Conservation (phyloP, 2,797 vertebrate genomes). For the Percopsis omiscomaycus region DNA sequence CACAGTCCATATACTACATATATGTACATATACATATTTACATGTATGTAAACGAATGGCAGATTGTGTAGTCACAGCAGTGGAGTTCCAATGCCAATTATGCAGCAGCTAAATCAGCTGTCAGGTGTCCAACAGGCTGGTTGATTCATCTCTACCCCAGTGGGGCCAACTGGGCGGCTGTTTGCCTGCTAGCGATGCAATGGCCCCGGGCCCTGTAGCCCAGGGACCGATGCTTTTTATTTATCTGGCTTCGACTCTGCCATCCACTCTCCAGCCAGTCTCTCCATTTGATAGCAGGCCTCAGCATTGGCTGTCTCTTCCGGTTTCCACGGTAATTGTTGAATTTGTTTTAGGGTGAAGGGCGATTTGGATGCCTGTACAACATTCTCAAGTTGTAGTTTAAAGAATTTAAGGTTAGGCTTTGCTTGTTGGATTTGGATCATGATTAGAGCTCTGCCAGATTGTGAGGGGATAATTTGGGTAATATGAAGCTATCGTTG, state of each 20-base stretch:
- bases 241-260: conserved; percentile 48
- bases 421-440: neutral
- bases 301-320: conserved; percentile 32
- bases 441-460: neutral
- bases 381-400: neutral
- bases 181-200: conserved; percentile 69
- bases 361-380: neutral
- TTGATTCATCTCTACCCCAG: conserved; percentile 57
- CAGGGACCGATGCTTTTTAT: conserved; percentile 60
- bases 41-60: conserved; percentile 45
- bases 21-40: too few species aligned
- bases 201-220: conserved; percentile 57
- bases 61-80: conserved; percentile 49
- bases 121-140: conserved; percentile 62
- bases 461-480: too few species aligned
- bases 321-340: conserved; percentile 22
- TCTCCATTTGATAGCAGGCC: conserved; percentile 33
- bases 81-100: conserved; percentile 56
- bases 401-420: neutral
- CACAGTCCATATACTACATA: neutral
- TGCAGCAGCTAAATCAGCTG: conserved; percentile 63
- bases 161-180: conserved; percentile 58
- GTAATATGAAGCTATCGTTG: too few species aligned
- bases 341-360: conserved; percentile 23
- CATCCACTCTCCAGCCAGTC: conserved; percentile 20